Evolutionary conservation across 2,113 vertebrate genomes (phyloP).

Genomic region (Crocuta crocuta): DNA sequence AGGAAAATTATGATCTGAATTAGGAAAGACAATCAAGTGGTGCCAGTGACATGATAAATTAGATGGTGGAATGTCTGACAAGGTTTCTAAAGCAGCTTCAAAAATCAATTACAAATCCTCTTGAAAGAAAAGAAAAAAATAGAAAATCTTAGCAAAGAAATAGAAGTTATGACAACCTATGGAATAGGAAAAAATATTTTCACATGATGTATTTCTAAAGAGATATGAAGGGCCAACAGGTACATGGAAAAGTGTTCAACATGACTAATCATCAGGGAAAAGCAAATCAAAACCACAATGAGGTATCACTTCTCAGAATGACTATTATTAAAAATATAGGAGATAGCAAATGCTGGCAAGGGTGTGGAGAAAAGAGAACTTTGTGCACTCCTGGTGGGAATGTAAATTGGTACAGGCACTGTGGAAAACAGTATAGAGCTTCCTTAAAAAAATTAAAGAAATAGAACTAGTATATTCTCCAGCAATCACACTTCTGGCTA

Average conservation of each 20-base stretch:
- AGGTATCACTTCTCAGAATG: background rate
- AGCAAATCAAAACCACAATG: background rate
- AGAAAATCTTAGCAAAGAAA: constrained; percentile 16
- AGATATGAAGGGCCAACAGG: background rate
- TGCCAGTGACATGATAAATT: background rate
- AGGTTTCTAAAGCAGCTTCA: background rate
- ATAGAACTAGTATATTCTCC: background rate
- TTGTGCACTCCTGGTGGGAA: background rate
- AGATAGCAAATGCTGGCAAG: background rate
- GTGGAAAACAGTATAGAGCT: background rate
- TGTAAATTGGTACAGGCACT: background rate
- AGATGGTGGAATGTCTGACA: background rate
- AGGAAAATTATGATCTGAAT: background rate
- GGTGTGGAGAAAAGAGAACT: background rate
- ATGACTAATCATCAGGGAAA: background rate
- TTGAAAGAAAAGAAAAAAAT: constrained; percentile 8
- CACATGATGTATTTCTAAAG: background rate
- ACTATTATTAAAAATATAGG: background rate
- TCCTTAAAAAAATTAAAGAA: background rate
- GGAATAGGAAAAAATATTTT: background rate
- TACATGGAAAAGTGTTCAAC: background rate
- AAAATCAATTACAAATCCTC: background rate
- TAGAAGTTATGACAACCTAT: background rate
- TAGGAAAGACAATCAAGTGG: background rate
- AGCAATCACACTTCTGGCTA: background rate